Conservation (phyloP, 2,113 vertebrate species). For the Hystrix brachyura region DNA sequence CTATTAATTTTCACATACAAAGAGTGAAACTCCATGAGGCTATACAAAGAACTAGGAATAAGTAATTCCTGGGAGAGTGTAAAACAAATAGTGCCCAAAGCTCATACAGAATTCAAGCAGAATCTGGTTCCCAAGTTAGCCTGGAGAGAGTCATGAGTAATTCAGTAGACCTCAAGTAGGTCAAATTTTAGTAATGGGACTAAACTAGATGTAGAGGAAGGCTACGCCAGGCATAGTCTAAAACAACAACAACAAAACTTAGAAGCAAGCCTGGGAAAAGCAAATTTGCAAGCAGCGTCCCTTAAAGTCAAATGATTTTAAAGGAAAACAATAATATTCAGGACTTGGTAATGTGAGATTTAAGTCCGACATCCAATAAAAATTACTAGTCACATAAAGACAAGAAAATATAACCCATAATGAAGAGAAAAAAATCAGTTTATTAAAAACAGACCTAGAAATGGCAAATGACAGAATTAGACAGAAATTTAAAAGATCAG, state of each 20-base stretch:
- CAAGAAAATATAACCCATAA: background rate
- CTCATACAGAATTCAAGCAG: background rate
- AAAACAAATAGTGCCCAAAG: background rate
- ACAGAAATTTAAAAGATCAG: slow-evolving; percentile 32
- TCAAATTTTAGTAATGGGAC: background rate
- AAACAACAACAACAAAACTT: background rate
- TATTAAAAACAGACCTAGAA: slow-evolving; percentile 41
- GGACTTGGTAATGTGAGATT: slow-evolving; percentile 15
- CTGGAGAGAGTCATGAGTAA: background rate
- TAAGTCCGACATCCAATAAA: slow-evolving; percentile 31
- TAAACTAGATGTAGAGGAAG: background rate
- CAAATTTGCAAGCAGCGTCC: slow-evolving; percentile 46
- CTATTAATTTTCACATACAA: background rate
- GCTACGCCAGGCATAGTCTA: background rate
- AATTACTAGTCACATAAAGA: background rate
- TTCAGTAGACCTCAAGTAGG: background rate
- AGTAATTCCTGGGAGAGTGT: background rate
- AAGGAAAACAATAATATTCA: slow-evolving; percentile 26
- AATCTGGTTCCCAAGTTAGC: background rate
- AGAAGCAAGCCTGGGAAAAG: slow-evolving; percentile 37
- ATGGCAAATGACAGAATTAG: slow-evolving; percentile 23
- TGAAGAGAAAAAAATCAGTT: background rate
- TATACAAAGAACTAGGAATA: background rate
- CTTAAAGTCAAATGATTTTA: slow-evolving; percentile 8
- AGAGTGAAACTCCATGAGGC: slow-evolving; percentile 1